Base-by-base conservation (phyloP, 2,113 vertebrate genomes). In the western clawed frog (Xenopus tropicalis) region DNA sequence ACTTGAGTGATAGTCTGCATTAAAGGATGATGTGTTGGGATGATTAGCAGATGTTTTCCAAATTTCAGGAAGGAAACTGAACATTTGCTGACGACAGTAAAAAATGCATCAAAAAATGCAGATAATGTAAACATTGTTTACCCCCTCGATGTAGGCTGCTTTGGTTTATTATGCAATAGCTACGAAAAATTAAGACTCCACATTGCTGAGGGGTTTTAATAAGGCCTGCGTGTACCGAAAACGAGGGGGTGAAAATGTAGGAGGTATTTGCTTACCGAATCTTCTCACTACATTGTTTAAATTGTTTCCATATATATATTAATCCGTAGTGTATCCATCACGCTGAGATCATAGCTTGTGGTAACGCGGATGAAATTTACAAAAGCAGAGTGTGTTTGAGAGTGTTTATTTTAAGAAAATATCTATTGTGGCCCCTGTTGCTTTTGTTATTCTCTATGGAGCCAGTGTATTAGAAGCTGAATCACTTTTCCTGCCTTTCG, bases 401-500 rank as follows among this genome's bases (percentile, higher is more conserved):
- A 59, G 9, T 22, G 57, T 59, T 59, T 59, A 14, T 59, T 14
- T 23, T 59, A 59, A 22, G 57, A 22, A 59, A 11, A 59, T 59
- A 59, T 59, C 57, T 24, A 59, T 37, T 21, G 9, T 24, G 25
- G 24, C 43, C 64, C 29, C 52, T 51, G 54, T 29, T 66, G 42
- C 22, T 58, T 29, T 74, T 68, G 54, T 66, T 58, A 23, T 37
- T 43, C 46, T 48, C 11, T 8, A 43, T 22, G 19, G 51, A 46
- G 63, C 61, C 19, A 23, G 16, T 25, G 42, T 69, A 24, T 44
- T 69, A 76, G 5, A 44, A 62, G 48, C 66, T 75, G 58, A 69
- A 56, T 76, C 73, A 63, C 59, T 63, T 22, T 69, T 68, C 61
- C 67, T 76, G 73, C 57, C 58, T 76, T 76, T 81, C 79, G 83